A percentile compares a stretch with the other conserved stretches of the same genome.
Conservation (phyloP, 2,113 vertebrate genomes). For the Oryzias melastigma region DNA sequence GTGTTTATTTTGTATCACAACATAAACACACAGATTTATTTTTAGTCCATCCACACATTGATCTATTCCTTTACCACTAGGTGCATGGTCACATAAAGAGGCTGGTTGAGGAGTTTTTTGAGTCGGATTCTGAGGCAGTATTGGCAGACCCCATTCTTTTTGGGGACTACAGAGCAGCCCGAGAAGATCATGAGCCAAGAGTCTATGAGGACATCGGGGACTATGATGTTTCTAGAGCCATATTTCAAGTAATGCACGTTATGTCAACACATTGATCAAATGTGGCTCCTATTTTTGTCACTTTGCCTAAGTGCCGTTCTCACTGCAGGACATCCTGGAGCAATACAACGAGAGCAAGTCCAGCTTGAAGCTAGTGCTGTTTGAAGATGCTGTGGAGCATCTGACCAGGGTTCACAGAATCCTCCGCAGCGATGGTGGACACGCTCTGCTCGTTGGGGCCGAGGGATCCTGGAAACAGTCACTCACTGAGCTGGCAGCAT, state of each 20-base stretch:
- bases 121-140: conserved; percentile 71
- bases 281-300: not conserved
- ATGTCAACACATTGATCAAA: not conserved
- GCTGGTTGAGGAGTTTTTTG: conserved; percentile 82
- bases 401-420: conserved; percentile 87
- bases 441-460: conserved; percentile 89
- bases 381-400: conserved; percentile 94
- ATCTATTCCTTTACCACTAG: conserved; percentile 60
- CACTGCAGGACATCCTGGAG: conserved; percentile 88
- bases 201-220: conserved; percentile 95
- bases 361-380: conserved; percentile 90
- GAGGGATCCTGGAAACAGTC: conserved; percentile 95
- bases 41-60: not conserved
- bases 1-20: no score
- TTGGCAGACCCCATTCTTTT: conserved; percentile 92
- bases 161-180: conserved; percentile 89
- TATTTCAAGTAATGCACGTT: conserved; percentile 84
- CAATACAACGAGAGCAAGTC: conserved; percentile 88
- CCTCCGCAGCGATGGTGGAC: conserved; percentile 87
- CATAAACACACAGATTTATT: not conserved
- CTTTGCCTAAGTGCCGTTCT: conserved; percentile 6
- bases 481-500: conserved; percentile 87
- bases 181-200: conserved; percentile 82
- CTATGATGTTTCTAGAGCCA: conserved; percentile 87
- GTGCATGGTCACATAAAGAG: conserved; percentile 83